A percentile compares a stretch with the other conserved stretches of the same genome.
phyloP scores from a whole-genome alignment of 2,113 vertebrate genomes.

The Ariopsis seemanni region DNA sequence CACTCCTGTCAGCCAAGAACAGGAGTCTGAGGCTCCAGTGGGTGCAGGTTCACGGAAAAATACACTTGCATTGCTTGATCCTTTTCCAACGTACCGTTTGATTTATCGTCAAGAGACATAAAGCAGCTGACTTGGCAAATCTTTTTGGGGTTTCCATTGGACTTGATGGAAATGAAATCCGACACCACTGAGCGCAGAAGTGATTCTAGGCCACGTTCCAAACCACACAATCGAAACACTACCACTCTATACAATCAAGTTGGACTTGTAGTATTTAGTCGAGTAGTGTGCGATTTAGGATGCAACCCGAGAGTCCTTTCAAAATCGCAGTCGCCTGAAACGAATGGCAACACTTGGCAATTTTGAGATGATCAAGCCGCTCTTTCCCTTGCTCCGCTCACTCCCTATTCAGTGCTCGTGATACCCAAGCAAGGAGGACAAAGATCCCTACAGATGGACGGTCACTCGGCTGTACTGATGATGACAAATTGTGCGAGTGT shows the following conservation, averaged over 20 bases:
- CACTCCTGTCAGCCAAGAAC: not conserved
- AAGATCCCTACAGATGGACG: not conserved
- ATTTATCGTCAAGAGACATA: not conserved
- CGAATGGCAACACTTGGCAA: not conserved
- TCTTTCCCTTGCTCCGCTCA: not conserved
- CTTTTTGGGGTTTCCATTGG: not conserved
- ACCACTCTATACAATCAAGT: not conserved
- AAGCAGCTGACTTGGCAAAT: slow-evolving; percentile 1
- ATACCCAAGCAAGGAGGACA: not conserved
- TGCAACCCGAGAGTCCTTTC: not conserved
- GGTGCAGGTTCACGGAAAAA: not conserved
- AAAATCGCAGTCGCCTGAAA: not conserved
- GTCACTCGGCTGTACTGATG: not conserved
- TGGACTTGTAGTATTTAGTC: not conserved
- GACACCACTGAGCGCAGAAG: not conserved
- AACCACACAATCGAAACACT: not conserved
- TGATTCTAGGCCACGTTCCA: not conserved
- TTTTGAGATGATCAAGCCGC: not conserved
- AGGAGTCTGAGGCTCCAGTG: not conserved
- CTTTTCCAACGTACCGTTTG: not conserved
- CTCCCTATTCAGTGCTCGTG: not conserved
- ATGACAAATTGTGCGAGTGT: not conserved
- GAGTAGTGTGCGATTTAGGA: not conserved
- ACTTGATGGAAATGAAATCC: not conserved
- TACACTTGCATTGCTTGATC: not conserved